A percentile compares a stretch with the other conserved stretches of the same genome.
Conservation (phyloP, 2,113 vertebrate genomes). For the Ciconia boyciana region DNA sequence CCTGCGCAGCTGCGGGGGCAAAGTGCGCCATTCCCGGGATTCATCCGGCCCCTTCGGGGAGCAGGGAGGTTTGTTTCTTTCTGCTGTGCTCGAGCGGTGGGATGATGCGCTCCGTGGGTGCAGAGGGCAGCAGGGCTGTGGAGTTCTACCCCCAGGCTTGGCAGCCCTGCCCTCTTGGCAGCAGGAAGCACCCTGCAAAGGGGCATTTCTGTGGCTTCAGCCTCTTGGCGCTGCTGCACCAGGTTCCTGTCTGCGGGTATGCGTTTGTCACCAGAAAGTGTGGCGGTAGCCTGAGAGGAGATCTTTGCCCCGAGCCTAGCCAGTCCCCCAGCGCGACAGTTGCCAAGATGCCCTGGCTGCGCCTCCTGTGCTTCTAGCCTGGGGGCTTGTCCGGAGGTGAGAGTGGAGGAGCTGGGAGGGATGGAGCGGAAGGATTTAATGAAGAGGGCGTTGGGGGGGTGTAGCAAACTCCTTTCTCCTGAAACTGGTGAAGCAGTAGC, state of each 20-base stretch:
- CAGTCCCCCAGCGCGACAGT: not conserved
- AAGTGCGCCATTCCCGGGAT: not conserved
- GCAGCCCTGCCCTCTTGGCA: not conserved
- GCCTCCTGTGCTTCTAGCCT: not conserved
- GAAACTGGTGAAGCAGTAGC: not conserved
- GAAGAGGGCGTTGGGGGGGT: not conserved
- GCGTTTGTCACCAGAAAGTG: not conserved
- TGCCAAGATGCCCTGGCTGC: not conserved
- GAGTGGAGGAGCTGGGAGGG: not conserved
- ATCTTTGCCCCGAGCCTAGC: not conserved
- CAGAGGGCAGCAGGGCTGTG: not conserved
- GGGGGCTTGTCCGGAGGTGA: not conserved
- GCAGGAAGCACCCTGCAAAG: not conserved
- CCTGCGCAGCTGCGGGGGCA: not conserved
- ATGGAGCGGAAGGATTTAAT: not conserved
- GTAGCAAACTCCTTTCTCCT: not conserved
- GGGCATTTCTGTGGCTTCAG: not conserved
- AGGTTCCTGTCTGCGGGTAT: not conserved
- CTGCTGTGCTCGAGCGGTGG: not conserved
- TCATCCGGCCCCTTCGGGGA: not conserved
- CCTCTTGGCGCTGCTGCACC: not conserved
- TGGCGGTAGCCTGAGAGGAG: not conserved
- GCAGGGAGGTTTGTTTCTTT: not conserved
- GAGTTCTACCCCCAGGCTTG: not conserved
- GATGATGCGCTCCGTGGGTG: not conserved